Evolutionary conservation across 2,113 vertebrate genomes (phyloP).

Genomic region (Nothobranchius furzeri): DNA sequence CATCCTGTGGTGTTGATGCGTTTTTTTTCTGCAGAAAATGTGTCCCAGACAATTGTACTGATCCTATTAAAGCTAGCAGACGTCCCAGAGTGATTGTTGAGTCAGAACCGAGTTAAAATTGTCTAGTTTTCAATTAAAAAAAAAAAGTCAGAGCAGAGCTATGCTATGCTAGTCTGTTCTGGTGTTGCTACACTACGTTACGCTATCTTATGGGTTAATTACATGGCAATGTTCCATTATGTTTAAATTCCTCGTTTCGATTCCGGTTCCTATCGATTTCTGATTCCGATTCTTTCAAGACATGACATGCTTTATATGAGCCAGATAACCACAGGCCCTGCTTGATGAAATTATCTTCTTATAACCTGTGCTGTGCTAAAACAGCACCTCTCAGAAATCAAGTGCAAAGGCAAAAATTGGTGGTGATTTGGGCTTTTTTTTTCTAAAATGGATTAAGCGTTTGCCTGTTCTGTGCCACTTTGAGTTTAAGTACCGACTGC

Average conservation of each 20-base stretch:
- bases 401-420: slow-evolving; percentile 8
- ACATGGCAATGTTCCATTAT: too few species aligned
- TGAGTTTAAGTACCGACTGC: background rate
- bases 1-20: slow-evolving; percentile 13
- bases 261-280: too few species aligned
- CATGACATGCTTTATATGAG: too few species aligned
- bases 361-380: slow-evolving; percentile 8
- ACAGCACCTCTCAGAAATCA: slow-evolving; percentile 26
- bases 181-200: too few species aligned
- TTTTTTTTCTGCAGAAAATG: slow-evolving; percentile 11
- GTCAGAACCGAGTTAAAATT: background rate
- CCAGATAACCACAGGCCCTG: too few species aligned
- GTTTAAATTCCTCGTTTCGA: too few species aligned
- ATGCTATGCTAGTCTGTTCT: too few species aligned
- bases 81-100: slow-evolving; percentile 1
- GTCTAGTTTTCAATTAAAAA: slow-evolving; percentile 3
- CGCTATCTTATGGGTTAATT: too few species aligned
- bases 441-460: slow-evolving; percentile 1
- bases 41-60: slow-evolving; percentile 17
- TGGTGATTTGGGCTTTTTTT: slow-evolving; percentile 16
- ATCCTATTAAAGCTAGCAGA: slow-evolving; percentile 34
- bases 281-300: too few species aligned
- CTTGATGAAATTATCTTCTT: too few species aligned
- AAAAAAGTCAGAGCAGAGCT: slow-evolving; percentile 25
- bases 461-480: slow-evolving; percentile 7